These are phyloP conservation scores for Glaucopsyche alexis DNA, from an alignment of 2,888 invertebrate genomes.

Conservation along the genomic window DNA sequence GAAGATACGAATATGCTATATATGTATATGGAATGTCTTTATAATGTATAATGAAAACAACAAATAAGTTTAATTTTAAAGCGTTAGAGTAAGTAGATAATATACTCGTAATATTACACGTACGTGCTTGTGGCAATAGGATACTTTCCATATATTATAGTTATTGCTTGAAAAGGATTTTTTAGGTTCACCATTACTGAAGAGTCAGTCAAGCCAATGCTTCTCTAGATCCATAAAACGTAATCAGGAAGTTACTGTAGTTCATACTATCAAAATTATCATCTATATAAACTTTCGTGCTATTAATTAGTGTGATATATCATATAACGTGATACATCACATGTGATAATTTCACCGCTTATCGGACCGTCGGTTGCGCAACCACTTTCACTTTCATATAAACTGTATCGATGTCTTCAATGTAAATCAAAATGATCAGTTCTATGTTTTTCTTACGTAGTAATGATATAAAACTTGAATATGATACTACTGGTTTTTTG, in stretches of 20 bases:
- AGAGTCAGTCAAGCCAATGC: too few species aligned
- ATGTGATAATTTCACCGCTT: conserved; percentile 34
- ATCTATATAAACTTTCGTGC: conserved; percentile 18
- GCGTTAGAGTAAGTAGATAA: too few species aligned
- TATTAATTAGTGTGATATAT: conserved; percentile 27
- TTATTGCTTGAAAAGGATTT: too few species aligned
- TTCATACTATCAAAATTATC: conserved; percentile 2
- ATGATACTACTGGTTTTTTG: neutral
- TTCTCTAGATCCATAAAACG: neutral
- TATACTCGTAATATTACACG: too few species aligned
- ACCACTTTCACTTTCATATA: conserved; percentile 36
- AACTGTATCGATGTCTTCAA: conserved; percentile 33
- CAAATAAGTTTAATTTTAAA: too few species aligned
- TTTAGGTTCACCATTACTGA: too few species aligned
- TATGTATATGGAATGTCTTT: too few species aligned
- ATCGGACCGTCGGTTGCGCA: conserved; percentile 35
- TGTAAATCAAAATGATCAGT: conserved; percentile 25
- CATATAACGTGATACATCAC: conserved; percentile 30
- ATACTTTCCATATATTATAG: too few species aligned
- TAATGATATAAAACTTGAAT: neutral
- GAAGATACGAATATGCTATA: too few species aligned
- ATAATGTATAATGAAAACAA: too few species aligned
- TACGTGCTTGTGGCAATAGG: too few species aligned
- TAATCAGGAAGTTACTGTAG: neutral
- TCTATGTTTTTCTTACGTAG: neutral